Evolutionary conservation across 2,888 invertebrate species (phyloP).

Genomic region (Euzophera pinguis): DNA sequence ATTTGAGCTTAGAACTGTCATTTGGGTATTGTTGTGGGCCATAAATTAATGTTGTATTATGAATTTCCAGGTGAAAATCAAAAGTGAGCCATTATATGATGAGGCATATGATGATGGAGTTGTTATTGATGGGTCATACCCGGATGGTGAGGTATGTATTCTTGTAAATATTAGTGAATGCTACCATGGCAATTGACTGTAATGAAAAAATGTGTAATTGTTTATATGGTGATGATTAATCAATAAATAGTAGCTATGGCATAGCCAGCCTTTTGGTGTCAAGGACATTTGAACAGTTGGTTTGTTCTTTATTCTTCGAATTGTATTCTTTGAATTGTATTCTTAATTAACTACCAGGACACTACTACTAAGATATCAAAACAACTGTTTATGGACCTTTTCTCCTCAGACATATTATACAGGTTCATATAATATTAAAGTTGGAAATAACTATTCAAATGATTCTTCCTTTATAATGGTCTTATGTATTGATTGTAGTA

Average conservation of each 20-base stretch:
- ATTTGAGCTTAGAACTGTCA: slow-evolving; percentile 58
- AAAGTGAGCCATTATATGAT: slow-evolving; percentile 79
- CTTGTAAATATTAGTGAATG: slow-evolving; percentile 11
- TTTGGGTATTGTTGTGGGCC: slow-evolving; percentile 29
- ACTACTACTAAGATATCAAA: too few species aligned
- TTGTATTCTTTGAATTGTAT: background rate
- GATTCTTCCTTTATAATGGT: too few species aligned
- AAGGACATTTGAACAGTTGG: slow-evolving; percentile 57
- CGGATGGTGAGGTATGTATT: slow-evolving; percentile 65
- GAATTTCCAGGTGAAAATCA: slow-evolving; percentile 76
- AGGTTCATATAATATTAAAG: too few species aligned
- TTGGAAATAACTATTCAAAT: too few species aligned
- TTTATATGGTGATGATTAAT: slow-evolving; percentile 23
- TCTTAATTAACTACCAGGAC: background rate
- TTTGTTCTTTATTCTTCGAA: slow-evolving; percentile 17
- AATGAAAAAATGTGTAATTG: background rate
- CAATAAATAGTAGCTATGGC: slow-evolving; percentile 26
- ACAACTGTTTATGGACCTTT: too few species aligned
- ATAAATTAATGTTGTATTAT: slow-evolving; percentile 44
- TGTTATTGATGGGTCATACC: slow-evolving; percentile 71
- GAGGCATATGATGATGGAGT: slow-evolving; percentile 77
- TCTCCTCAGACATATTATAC: too few species aligned
- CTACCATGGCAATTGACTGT: background rate
- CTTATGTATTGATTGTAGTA: too few species aligned
- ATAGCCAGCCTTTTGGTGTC: slow-evolving; percentile 45